Base-by-base conservation (phyloP, 2,797 vertebrate species). In the Oryzias sinensis region DNA sequence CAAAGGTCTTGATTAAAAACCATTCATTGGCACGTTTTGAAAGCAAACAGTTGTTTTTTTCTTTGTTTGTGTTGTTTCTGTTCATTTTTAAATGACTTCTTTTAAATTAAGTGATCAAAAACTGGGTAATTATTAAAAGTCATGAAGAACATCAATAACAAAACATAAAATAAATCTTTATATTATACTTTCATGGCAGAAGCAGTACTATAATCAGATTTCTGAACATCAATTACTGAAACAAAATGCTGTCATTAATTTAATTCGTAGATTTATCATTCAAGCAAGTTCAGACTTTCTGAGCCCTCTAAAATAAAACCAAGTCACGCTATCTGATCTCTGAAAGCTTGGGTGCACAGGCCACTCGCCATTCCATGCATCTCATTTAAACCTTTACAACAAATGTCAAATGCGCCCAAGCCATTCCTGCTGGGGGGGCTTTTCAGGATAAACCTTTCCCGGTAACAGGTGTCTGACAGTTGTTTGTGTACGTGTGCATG, bases 351-450 rank as follows among this genome's bases (percentile, higher is more conserved):
- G 53, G 61, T 80, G 76, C 59, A 65, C 56, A 56, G 70, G 58
- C 74, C 73, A 71, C 57, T 49, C 58, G 59, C 42, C 45, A 25
- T 52, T 67, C 69, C 74, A 65, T 68, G 68, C 65, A 59, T 82
- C 72, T 79, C 68, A 78, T 71, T 70, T 57, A 76, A 62, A 63
- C 72, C 71, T 59, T 82, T 66, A 80, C 70, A 83, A 66, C 50
- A 84, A 79, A 87, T 85, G 51, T 76, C 71, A 82, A 85, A 86
- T 68, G 84, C 68, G 43, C 54, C 75, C 77, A 77, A 83, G 81
- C 82, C 81, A 75, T 71, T 80, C 72, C 84, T 62, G 20, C 56
- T 15, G 79, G 75, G 83, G 77, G 82, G 60, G 18, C 79, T 72
- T 74, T 56, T 58, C 52, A 59, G 57, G 20, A 49, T 53, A 66